Evolutionary conservation across 1,140 invertebrate species (phyloP).

Genomic region (Saxidomus purpurata): DNA sequence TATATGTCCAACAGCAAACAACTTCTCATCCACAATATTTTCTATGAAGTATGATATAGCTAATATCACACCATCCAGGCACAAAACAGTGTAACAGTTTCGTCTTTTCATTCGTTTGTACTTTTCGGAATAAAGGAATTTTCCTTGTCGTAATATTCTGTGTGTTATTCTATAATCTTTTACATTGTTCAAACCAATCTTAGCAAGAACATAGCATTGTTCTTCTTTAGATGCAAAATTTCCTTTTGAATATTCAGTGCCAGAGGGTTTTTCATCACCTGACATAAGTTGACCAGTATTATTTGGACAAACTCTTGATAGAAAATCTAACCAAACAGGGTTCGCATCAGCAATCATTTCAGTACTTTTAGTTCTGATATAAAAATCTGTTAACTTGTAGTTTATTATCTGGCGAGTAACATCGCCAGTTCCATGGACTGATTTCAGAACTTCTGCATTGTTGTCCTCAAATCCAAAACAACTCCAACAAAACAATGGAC

Average conservation of each 20-base stretch:
- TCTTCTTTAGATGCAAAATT: conserved; percentile 30
- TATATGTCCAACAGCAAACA: conserved; percentile 42
- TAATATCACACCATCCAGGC: conserved; percentile 26
- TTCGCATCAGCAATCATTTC: conserved; percentile 32
- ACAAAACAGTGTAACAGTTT: conserved; percentile 40
- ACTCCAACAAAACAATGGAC: conserved; percentile 68
- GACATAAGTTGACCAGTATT: conserved; percentile 26
- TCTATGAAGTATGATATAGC: conserved; percentile 23
- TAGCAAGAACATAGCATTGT: conserved; percentile 36
- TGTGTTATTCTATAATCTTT: conserved; percentile 28
- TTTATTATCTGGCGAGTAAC: conserved; percentile 30
- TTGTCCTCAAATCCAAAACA: conserved; percentile 71
- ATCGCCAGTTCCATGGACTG: conserved; percentile 56
- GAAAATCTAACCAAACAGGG: conserved; percentile 28
- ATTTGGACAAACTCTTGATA: conserved; percentile 38
- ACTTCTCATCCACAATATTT: conserved; percentile 32
- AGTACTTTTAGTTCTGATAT: conserved; percentile 27
- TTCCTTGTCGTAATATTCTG: conserved; percentile 40
- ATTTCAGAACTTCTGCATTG: conserved; percentile 38
- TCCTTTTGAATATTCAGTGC: conserved; percentile 26
- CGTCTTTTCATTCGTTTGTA: conserved; percentile 37
- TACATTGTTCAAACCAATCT: conserved; percentile 37
- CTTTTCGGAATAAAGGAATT: conserved; percentile 38
- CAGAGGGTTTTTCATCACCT: conserved; percentile 24
- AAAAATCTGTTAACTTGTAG: conserved; percentile 21